phyloP scores from a whole-genome alignment of 2,113 vertebrate species.

The Silurus glanis region DNA sequence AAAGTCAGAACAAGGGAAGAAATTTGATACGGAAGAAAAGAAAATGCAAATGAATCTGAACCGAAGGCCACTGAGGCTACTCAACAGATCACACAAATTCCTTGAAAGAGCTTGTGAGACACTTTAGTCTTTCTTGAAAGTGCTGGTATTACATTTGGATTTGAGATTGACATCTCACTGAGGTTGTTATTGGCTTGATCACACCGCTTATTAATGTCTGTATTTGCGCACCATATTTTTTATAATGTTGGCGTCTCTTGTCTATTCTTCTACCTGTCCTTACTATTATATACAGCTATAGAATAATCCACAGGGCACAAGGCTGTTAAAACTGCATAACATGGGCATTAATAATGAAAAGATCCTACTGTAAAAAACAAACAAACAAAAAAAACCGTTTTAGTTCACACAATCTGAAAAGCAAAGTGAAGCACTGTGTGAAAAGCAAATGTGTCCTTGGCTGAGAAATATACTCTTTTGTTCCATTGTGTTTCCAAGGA shows the following conservation, averaged over 20 bases:
- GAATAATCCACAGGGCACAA: not conserved
- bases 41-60: not conserved
- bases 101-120: not conserved
- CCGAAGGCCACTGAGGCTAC: not conserved
- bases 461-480: slow-evolving; percentile 2
- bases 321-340: not conserved
- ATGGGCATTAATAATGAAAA: not conserved
- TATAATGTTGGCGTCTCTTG: not conserved
- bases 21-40: not conserved
- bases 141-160: not conserved
- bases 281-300: not conserved
- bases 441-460: not conserved
- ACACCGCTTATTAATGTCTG: not conserved
- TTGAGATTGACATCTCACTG: not conserved
- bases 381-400: not conserved
- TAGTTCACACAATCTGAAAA: slow-evolving; percentile 13
- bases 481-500: slow-evolving; percentile 3
- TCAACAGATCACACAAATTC: not conserved
- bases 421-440: not conserved
- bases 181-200: not conserved
- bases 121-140: not conserved
- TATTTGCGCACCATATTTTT: not conserved
- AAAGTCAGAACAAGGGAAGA: slow-evolving; percentile 7
- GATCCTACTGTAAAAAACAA: not conserved
- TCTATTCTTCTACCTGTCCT: not conserved